These are phyloP conservation scores for Lamellibrachia satsuma DNA, from an alignment of 2,888 invertebrate species.

Conservation along the genomic window DNA sequence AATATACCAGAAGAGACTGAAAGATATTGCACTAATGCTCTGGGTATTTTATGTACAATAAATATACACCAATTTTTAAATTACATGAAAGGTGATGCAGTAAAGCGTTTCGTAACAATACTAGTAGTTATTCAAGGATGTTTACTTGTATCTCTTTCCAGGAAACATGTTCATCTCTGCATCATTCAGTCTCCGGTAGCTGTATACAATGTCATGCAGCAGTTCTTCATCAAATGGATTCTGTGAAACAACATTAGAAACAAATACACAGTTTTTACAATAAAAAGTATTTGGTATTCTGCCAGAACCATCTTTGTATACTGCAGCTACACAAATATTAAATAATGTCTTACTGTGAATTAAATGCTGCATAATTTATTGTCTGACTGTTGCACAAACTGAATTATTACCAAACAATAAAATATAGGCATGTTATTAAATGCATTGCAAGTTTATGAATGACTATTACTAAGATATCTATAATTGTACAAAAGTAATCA, in stretches of 20 bases:
- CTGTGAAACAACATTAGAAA: constrained; percentile 27
- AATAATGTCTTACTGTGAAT: background rate
- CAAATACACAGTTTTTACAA: background rate
- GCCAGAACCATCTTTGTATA: background rate
- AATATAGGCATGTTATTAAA: too few species aligned
- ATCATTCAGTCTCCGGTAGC: constrained; percentile 26
- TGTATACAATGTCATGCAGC: constrained; percentile 27
- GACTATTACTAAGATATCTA: too few species aligned
- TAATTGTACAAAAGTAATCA: too few species aligned
- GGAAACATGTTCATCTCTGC: constrained; percentile 34
- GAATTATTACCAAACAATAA: too few species aligned
- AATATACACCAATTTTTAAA: background rate
- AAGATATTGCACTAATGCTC: too few species aligned
- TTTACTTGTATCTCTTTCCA: constrained; percentile 32
- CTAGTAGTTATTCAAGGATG: background rate
- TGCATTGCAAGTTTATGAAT: too few species aligned
- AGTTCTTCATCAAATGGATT: constrained; percentile 29
- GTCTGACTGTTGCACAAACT: background rate
- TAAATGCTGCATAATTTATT: background rate
- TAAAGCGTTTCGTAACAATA: background rate
- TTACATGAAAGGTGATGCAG: background rate
- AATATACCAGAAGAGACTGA: too few species aligned
- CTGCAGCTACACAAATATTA: background rate
- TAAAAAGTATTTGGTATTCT: background rate
- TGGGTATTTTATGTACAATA: too few species aligned